Conservation (phyloP, 2,113 vertebrate genomes). For the Marmota flaviventris region DNA sequence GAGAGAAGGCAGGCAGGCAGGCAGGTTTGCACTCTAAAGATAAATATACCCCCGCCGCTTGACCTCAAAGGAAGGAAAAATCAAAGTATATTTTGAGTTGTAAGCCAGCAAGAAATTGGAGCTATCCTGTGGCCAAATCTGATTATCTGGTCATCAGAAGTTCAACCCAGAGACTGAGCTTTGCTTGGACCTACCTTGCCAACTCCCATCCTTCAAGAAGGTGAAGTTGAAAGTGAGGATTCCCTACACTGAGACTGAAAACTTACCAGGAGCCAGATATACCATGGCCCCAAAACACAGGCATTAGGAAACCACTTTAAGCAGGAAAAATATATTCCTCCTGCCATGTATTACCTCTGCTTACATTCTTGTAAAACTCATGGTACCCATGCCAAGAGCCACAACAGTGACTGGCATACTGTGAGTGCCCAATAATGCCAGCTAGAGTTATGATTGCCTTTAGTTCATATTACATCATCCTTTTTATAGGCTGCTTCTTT, state of each 20-base stretch:
- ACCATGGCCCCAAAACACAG: background rate
- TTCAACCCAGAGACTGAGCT: background rate
- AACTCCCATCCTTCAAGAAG: background rate
- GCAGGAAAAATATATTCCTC: background rate
- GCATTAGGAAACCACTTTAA: background rate
- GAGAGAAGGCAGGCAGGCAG: background rate
- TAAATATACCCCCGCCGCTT: background rate
- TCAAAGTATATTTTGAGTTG: background rate
- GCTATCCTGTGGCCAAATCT: background rate
- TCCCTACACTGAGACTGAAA: background rate
- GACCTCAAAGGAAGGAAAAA: background rate
- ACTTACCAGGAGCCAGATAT: background rate
- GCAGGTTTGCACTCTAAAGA: background rate
- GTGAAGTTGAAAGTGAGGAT: background rate
- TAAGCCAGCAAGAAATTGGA: background rate
- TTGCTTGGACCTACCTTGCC: background rate
- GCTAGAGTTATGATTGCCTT: background rate
- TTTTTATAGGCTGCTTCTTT: background rate
- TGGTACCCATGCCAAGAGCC: background rate
- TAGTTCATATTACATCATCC: background rate
- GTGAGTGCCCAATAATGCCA: background rate
- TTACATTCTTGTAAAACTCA: background rate
- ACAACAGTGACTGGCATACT: too few relatives aligned
- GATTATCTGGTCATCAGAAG: background rate
- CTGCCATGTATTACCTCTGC: background rate